phyloP scores from a whole-genome alignment of 2,113 vertebrate genomes.

The Mastomys natalensis region DNA sequence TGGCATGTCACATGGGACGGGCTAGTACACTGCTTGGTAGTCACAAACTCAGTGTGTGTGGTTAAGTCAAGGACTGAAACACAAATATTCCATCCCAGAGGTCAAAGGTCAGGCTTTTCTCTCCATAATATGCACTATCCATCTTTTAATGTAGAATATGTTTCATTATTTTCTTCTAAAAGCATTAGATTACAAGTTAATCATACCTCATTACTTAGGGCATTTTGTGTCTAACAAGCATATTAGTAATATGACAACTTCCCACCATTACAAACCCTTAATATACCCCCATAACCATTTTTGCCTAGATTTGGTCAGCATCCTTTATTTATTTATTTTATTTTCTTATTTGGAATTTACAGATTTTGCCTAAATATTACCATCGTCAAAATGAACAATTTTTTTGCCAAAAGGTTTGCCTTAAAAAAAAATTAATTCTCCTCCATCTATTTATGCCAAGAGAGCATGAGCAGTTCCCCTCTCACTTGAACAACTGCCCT shows the following conservation, averaged over 20 bases:
- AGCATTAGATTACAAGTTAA: background rate
- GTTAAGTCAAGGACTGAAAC: background rate
- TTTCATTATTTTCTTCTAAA: background rate
- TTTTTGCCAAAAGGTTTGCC: background rate
- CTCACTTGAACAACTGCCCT: background rate
- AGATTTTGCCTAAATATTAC: constrained; percentile 8
- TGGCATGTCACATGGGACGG: background rate
- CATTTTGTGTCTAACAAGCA: background rate
- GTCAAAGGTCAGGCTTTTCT: background rate
- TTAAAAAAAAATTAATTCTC: background rate
- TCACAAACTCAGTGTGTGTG: background rate
- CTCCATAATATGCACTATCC: background rate
- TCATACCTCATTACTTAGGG: background rate
- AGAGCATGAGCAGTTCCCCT: background rate
- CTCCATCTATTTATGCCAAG: background rate
- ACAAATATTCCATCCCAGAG: background rate
- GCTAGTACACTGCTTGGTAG: background rate
- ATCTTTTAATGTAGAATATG: background rate
- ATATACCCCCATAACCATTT: background rate
- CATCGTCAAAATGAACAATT: background rate
- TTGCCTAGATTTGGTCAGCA: background rate
- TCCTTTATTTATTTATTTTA: background rate
- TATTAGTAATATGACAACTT: background rate
- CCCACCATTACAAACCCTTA: background rate
- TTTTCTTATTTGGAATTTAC: background rate